These are phyloP conservation scores for Canis aureus DNA, from an alignment of 2,113 vertebrate genomes.

Conservation along the genomic window DNA sequence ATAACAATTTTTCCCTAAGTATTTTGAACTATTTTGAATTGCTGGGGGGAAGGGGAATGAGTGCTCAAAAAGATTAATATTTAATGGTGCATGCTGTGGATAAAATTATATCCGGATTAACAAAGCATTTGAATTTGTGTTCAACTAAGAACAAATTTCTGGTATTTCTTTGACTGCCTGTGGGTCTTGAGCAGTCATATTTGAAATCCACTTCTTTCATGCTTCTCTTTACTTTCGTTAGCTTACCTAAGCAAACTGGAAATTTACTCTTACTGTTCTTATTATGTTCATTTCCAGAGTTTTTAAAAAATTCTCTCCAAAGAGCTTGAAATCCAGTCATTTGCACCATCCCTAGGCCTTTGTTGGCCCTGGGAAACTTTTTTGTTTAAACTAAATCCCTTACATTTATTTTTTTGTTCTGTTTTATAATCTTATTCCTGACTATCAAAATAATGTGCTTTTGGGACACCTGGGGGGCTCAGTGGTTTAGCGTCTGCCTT, in stretches of 20 bases:
- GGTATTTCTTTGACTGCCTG: background rate
- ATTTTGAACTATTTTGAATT: conserved; percentile 10
- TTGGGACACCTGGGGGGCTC: no score
- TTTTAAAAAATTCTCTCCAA: background rate
- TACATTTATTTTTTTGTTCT: no score
- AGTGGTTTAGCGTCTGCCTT: no score
- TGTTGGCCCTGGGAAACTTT: background rate
- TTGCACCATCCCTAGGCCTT: background rate
- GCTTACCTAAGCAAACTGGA: background rate
- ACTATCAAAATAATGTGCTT: no score
- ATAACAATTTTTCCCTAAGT: conserved; percentile 2
- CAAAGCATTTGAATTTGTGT: background rate
- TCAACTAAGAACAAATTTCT: background rate
- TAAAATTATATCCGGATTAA: conserved; percentile 3
- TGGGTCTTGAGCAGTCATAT: background rate
- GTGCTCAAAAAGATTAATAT: conserved; percentile 26
- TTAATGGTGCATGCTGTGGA: background rate
- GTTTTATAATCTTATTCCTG: no score
- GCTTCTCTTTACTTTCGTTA: background rate
- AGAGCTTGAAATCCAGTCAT: background rate
- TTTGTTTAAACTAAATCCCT: background rate
- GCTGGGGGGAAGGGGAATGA: background rate
- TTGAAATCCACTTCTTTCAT: background rate
- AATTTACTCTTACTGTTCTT: background rate
- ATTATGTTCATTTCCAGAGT: background rate